Conservation (phyloP, 2,888 invertebrate species). For the Tolmerus cingulatus region DNA sequence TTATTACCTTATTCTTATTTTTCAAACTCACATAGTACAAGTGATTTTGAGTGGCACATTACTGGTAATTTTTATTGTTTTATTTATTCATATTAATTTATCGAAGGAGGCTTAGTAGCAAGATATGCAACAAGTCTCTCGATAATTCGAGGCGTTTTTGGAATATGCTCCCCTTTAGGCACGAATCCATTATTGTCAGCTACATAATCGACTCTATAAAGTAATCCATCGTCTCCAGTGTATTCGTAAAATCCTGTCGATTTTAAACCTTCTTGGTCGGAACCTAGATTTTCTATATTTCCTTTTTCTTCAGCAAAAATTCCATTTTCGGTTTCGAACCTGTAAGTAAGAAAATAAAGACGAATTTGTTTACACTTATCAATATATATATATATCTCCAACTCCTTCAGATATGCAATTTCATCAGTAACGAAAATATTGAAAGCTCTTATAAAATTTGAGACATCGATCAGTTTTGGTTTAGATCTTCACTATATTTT, state of each 20-base stretch:
- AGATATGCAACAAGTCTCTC: constrained; percentile 71
- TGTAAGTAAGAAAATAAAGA: constrained; percentile 51
- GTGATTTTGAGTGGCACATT: not conserved
- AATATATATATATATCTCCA: not conserved
- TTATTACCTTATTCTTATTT: not conserved
- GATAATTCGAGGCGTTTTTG: constrained; percentile 70
- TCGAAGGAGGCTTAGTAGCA: constrained; percentile 59
- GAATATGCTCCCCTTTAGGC: constrained; percentile 60
- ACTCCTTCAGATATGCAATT: not conserved
- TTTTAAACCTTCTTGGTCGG: constrained; percentile 68
- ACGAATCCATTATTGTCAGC: constrained; percentile 68
- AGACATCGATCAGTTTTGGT: not conserved
- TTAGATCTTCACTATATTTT: not conserved
- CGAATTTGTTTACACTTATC: not conserved
- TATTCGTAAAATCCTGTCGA: constrained; percentile 74
- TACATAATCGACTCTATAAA: constrained; percentile 66
- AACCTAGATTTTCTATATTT: constrained; percentile 66
- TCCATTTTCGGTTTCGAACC: constrained; percentile 68
- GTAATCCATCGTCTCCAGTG: constrained; percentile 69
- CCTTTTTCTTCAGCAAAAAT: constrained; percentile 67
- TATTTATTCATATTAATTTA: not conserved
- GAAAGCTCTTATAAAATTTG: not conserved
- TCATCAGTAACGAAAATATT: not conserved
- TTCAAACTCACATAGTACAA: not conserved
- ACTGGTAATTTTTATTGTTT: not conserved